These are phyloP conservation scores for Tupiocoris notatus DNA, from an alignment of 2,888 invertebrate species.

Conservation along the genomic window DNA sequence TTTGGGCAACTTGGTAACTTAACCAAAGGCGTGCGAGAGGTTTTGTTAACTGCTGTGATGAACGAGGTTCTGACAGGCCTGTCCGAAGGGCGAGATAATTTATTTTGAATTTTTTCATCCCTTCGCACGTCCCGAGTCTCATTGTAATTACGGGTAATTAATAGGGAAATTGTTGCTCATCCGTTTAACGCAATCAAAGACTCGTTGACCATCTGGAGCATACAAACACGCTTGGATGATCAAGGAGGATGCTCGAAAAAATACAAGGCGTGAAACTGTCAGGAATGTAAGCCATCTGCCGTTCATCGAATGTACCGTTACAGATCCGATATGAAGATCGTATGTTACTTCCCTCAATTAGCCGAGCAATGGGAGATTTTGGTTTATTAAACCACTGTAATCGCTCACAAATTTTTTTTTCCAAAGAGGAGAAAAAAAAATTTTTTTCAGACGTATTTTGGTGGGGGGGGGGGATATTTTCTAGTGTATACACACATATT, in stretches of 20 bases:
- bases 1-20: background rate
- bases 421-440: no score
- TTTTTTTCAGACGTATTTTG: no score
- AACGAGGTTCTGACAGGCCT: background rate
- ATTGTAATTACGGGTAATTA: background rate
- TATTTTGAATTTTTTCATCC: background rate
- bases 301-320: no score
- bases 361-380: no score
- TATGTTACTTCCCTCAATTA: no score
- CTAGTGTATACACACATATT: no score
- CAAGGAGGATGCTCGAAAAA: background rate
- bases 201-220: background rate
- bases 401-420: no score
- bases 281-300: background rate
- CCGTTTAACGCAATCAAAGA: background rate
- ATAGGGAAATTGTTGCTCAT: background rate
- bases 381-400: no score
- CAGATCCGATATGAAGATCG: no score
- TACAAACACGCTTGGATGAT: background rate
- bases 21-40: background rate
- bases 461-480: no score
- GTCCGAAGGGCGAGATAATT: background rate
- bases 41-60: background rate
- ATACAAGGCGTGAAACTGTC: background rate
- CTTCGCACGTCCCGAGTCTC: background rate